These are phyloP conservation scores for Drosophila longiperda DNA, from an alignment of 2,888 invertebrate species.

Conservation along the genomic window DNA sequence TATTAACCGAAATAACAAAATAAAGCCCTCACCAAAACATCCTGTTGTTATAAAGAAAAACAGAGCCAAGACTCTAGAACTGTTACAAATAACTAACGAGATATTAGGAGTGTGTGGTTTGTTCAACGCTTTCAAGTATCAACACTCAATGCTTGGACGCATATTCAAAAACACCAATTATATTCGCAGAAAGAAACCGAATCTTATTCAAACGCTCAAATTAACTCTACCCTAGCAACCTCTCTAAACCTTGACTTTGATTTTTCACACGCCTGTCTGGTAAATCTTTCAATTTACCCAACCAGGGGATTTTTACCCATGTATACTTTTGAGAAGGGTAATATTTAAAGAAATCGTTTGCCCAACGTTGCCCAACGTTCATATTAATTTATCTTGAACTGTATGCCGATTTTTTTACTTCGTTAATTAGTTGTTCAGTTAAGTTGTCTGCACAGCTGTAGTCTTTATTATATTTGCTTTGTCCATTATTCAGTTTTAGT, in stretches of 20 bases:
- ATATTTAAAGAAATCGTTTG: constrained; percentile 7
- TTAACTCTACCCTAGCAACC: constrained; percentile 26
- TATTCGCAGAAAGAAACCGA: constrained; percentile 19
- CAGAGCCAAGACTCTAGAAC: constrained; percentile 20
- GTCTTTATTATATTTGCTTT: constrained; percentile 41
- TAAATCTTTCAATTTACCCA: constrained; percentile 30
- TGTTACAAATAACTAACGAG: constrained; percentile 17
- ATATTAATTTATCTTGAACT: neutral
- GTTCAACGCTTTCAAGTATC: constrained; percentile 23
- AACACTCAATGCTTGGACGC: neutral
- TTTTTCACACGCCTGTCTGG: constrained; percentile 36
- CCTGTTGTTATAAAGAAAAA: constrained; percentile 21
- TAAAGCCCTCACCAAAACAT: constrained; percentile 26
- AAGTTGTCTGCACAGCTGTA: constrained; percentile 22
- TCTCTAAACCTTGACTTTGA: constrained; percentile 57
- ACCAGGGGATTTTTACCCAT: constrained; percentile 3
- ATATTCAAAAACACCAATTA: constrained; percentile 25
- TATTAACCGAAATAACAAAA: constrained; percentile 57
- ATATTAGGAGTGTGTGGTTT: constrained; percentile 24
- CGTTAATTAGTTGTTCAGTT: constrained; percentile 26
- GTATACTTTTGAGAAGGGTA: neutral
- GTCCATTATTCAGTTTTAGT: constrained; percentile 50
- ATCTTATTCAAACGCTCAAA: constrained; percentile 29
- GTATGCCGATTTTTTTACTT: constrained; percentile 8
- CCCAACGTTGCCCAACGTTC: constrained; percentile 1